Evolutionary conservation across 2,888 invertebrate genomes (phyloP).

Genomic region (Drosophila nr. fundita): DNA sequence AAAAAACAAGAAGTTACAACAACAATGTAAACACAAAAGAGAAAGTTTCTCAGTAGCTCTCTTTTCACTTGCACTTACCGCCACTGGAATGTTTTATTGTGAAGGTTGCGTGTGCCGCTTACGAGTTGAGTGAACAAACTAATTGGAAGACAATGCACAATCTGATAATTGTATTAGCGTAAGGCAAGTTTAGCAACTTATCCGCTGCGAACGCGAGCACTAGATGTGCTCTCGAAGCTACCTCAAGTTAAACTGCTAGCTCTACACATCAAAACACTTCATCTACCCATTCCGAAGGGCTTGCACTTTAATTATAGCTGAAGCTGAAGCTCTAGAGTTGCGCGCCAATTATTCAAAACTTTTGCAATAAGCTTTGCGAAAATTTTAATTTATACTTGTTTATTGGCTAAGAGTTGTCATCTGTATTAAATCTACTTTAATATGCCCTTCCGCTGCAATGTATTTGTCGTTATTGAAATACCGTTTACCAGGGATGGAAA

Average conservation of each 20-base stretch:
- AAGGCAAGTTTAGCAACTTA: background rate
- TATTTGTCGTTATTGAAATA: background rate
- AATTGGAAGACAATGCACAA: slow-evolving; percentile 24
- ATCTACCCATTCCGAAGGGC: background rate
- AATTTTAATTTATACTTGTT: slow-evolving; percentile 6
- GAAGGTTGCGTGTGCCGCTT: background rate
- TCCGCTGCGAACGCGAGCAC: slow-evolving; percentile 14
- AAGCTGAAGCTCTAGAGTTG: background rate
- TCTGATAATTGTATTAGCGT: slow-evolving; percentile 7
- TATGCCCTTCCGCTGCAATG: background rate
- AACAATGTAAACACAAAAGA: slow-evolving; percentile 38
- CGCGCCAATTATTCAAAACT: slow-evolving; percentile 45
- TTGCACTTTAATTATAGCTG: background rate
- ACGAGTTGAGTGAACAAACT: background rate
- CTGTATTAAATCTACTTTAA: background rate
- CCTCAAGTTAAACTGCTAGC: background rate
- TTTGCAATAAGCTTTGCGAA: slow-evolving; percentile 9
- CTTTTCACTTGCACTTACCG: slow-evolving; percentile 28
- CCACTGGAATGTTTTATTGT: background rate
- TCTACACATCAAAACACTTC: background rate
- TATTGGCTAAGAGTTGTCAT: slow-evolving; percentile 27
- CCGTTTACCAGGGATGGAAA: background rate
- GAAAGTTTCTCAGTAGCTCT: slow-evolving; percentile 41
- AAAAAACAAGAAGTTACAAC: slow-evolving; percentile 29
- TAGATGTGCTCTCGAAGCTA: slow-evolving; percentile 13